These are phyloP conservation scores for Phrynocephalus versicolor DNA, from an alignment of 2,113 vertebrate species.

Conservation along the genomic window DNA sequence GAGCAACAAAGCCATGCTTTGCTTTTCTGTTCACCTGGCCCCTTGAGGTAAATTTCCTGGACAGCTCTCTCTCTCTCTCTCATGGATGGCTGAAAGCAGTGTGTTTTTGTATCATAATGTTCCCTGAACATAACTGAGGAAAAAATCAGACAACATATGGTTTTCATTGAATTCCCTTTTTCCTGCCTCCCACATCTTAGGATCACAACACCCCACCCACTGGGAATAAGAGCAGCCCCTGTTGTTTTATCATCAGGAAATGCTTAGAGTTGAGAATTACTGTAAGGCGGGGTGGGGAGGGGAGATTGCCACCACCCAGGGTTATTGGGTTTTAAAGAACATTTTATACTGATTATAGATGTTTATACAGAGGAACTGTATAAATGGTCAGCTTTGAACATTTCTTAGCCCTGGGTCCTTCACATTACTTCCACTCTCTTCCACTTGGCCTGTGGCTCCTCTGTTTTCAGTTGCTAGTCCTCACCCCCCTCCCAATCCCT, in stretches of 20 bases:
- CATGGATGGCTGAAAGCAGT: neutral
- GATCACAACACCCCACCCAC: constrained; percentile 17
- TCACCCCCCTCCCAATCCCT: no score
- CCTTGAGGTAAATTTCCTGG: neutral
- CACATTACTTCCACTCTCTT: neutral
- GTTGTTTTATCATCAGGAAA: constrained; percentile 39
- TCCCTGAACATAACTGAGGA: neutral
- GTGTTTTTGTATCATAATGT: neutral
- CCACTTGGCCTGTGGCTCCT: neutral
- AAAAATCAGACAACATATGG: constrained; percentile 22
- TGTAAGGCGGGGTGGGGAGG: accelerated
- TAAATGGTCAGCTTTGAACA: neutral
- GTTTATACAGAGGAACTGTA: constrained; percentile 6
- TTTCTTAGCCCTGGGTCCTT: neutral
- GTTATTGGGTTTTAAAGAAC: constrained; percentile 5
- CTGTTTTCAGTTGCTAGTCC: neutral
- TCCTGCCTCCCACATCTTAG: constrained; percentile 31
- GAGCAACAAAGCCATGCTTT: neutral
- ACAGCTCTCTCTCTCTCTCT: no score
- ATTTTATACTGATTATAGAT: constrained; percentile 13
- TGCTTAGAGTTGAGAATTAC: constrained; percentile 28
- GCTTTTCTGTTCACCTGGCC: neutral
- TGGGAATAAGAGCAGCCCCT: constrained; percentile 36
- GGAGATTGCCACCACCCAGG: constrained; percentile 7
- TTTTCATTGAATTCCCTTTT: constrained; percentile 27